A percentile compares a stretch with the other conserved stretches of the same genome.
Conservation (phyloP, 30 jellyfish, hydroid and myxozoan genomes). For the Aurelia sp. region DNA sequence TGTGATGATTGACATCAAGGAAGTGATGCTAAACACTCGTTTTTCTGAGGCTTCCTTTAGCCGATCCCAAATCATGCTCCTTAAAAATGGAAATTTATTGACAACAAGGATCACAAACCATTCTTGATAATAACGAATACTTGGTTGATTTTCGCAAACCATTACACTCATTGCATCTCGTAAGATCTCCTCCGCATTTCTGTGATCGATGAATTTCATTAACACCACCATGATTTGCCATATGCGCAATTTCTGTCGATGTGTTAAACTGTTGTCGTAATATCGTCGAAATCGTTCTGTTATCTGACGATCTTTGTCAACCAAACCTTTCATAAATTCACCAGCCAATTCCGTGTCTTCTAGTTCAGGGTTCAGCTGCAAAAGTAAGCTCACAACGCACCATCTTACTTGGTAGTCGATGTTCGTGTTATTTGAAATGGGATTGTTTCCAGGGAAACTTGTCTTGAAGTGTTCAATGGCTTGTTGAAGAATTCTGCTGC, state of each 20-base stretch:
- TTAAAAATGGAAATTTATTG: conserved; percentile 30
- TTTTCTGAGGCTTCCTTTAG: conserved; percentile 80
- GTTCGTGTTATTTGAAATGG: conserved; percentile 33
- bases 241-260: conserved; percentile 86
- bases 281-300: conserved; percentile 46
- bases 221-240: conserved; percentile 89
- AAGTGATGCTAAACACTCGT: conserved; percentile 68
- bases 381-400: conserved; percentile 31
- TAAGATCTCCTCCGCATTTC: conserved; percentile 21
- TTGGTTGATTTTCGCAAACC: conserved; percentile 83
- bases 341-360: conserved; percentile 1
- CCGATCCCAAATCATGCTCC: conserved; percentile 58
- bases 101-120: conserved; percentile 74
- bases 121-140: conserved; percentile 83
- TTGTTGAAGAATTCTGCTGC: conserved; percentile 47
- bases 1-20: conserved; percentile 54
- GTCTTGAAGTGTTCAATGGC: conserved; percentile 29
- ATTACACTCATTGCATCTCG: conserved; percentile 29
- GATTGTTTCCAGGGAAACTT: neutral
- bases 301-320: conserved; percentile 55
- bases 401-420: conserved; percentile 75
- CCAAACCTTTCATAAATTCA: conserved; percentile 35
- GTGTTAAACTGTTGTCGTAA: conserved; percentile 79
- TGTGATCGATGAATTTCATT: conserved; percentile 17
- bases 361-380: conserved; percentile 1